Base-by-base conservation (phyloP, 2,797 vertebrate genomes). In the Micropoecilia bifurca region DNA sequence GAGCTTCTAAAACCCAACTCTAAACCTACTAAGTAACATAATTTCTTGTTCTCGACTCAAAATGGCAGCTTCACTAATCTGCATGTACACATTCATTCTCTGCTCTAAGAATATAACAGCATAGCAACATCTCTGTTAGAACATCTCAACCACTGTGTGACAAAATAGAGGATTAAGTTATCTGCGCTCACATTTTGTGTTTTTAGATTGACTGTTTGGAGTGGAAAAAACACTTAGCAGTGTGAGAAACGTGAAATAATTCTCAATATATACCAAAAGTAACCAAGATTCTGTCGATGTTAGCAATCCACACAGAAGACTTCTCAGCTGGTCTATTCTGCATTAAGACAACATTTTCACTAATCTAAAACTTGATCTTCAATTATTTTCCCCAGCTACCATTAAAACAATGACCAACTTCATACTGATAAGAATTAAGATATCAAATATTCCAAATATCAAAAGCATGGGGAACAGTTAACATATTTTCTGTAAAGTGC, bases 1-100 rank as follows among this genome's bases (percentile, higher is more conserved):
- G 53, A 63, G 20, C n/a, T 69, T 75, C 61, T 43, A 66, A 76
- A 69, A 55, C 41, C 28, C 73, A 69, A 33, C 47, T 74, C 25
- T 71, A 75, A 75, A 80, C 41, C 61, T 57, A 71, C 63, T 71
- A 75, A 79, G 63, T 74, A 75, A 57, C 66, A 75, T 55, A 55
- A 74, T 80, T 55, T 75, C 39, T 57, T 22, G 63, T 71, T 45
- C 59, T 57, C 63, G 18, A 53, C 66, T 57, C 50, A 71, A 79
- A 80, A 80, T 46, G 73, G 47, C 39, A 46, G 43, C 61, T n/a
- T 74, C 39, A 25, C 48, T 57, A 71, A 74, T 43, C 72, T 39
- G 50, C 45, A 41, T 43, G 59, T 33, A 20, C 46, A 66, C 57
- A 50, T 74, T 68, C 13, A 36, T 43, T 39, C 45, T 33, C 25